Percentiles rank a stretch among this genome's conserved stretches.
Evolutionary conservation across 2,113 vertebrate genomes (phyloP).

Genomic region (Nettapus auritus): DNA sequence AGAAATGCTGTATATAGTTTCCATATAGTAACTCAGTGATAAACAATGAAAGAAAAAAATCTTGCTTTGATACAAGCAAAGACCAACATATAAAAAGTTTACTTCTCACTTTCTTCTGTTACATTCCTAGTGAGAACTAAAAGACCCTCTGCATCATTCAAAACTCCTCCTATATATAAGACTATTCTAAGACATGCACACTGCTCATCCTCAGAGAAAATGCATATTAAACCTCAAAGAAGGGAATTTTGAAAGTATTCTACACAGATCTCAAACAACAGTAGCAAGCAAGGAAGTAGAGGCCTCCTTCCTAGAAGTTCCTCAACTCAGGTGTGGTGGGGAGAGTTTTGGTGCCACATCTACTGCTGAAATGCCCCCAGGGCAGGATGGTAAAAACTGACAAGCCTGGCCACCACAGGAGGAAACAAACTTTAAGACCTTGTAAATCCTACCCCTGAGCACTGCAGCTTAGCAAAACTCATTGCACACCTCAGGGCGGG

Average conservation of each 20-base stretch:
- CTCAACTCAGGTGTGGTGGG: background rate
- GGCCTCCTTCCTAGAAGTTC: background rate
- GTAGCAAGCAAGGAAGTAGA: background rate
- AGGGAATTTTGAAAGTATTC: background rate
- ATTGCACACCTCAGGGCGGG: background rate
- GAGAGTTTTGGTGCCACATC: background rate
- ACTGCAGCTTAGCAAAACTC: background rate
- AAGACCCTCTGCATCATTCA: background rate
- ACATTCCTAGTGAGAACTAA: background rate
- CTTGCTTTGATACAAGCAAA: background rate
- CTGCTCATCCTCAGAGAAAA: background rate
- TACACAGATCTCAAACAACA: background rate
- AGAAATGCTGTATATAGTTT: background rate
- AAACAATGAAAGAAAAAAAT: background rate
- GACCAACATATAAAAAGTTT: background rate
- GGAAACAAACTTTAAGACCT: background rate
- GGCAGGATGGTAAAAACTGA: background rate
- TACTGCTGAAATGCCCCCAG: background rate
- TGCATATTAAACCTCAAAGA: background rate
- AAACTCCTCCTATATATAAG: background rate
- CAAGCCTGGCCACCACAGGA: background rate
- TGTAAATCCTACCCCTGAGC: background rate
- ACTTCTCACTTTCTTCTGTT: background rate
- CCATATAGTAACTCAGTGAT: background rate
- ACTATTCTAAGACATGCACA: background rate